Base-by-base conservation (phyloP, 2,113 vertebrate species). In the Microtus montanus region DNA sequence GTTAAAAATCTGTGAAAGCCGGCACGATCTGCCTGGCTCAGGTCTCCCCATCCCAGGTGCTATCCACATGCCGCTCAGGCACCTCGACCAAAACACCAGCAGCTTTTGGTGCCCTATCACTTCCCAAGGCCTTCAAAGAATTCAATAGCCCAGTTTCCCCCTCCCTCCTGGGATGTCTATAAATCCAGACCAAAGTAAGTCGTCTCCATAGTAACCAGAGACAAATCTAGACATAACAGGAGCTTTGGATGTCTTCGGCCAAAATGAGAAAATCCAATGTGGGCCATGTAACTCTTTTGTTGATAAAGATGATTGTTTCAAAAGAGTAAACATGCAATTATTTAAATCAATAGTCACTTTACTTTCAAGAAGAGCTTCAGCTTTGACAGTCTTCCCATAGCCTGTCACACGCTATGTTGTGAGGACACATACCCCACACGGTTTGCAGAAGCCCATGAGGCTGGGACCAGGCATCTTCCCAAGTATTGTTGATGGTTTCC, bases 211-310 rank as follows among this genome's bases (percentile, higher is more conserved):
- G 71, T 52, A 94, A 94, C 87, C 77, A 91, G 7, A 52, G 86
- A 68, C 82, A 90, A 92, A 90, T 90, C 89, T 92, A 89, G 93
- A 94, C 10, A 20, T 47, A 82, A 92, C 77, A 64, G 71, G 28
- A 19, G 30, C 73, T 95, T 89, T 94, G 15, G 79, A 86, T 87
- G 80, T 85, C 58, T 96, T 70, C 24, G 66, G 66, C 38, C 73
- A 28, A 79, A 95, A 77, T n/a, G 82, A 75, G 15, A 38, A 85
- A 84, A 79, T 61, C 13, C 26, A 49, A 7, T 83, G 86, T 79
- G 77, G 49, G 44, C 33, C 19, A 5, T 30, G 52, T 73, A n/a
- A 71, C 8, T 54, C 92, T 68, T 94, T 80, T 88, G 41, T 74
- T 89, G 28, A 74, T 88, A 95, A 89, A 83, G 41, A 90, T 88